phyloP scores from a whole-genome alignment of 2,113 vertebrate genomes.

The Globicephala melas region DNA sequence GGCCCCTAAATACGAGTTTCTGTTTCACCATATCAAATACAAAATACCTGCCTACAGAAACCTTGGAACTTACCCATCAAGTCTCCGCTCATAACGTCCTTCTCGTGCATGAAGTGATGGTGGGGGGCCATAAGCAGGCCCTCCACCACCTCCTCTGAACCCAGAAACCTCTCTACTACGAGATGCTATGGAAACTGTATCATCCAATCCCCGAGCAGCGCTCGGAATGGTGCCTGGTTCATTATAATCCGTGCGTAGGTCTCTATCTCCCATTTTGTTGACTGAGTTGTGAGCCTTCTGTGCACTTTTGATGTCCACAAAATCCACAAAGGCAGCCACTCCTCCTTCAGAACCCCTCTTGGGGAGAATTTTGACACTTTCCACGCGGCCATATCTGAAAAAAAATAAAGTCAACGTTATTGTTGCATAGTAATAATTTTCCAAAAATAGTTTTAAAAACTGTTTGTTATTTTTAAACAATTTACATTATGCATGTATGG shows the following conservation, averaged over 20 bases:
- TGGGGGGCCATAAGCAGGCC: slow-evolving; percentile 95
- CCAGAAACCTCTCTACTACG: slow-evolving; percentile 98
- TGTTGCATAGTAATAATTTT: slow-evolving; percentile 47
- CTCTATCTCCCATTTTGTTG: slow-evolving; percentile 99
- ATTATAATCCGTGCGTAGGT: slow-evolving; percentile 99
- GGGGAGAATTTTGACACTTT: slow-evolving; percentile 99
- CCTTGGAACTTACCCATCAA: slow-evolving; percentile 93
- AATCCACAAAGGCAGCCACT: slow-evolving; percentile 99
- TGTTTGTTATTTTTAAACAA: not conserved
- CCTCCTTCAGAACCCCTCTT: slow-evolving; percentile 98
- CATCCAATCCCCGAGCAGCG: slow-evolving; percentile 97
- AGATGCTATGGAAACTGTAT: slow-evolving; percentile 98
- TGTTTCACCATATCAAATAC: slow-evolving; percentile 91
- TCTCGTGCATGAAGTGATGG: slow-evolving; percentile 99
- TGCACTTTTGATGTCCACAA: slow-evolving; percentile 99
- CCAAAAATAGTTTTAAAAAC: slow-evolving; percentile 4
- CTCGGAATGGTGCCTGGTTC: slow-evolving; percentile 99
- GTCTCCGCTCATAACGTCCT: slow-evolving; percentile 99
- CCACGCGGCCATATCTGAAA: slow-evolving; percentile 97
- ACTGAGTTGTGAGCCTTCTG: slow-evolving; percentile 99
- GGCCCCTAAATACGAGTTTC: slow-evolving; percentile 89
- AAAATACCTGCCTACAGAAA: slow-evolving; percentile 93
- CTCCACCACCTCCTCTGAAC: slow-evolving; percentile 98
- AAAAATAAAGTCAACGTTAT: slow-evolving; percentile 72
- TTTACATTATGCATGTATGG: not conserved